Evolutionary conservation across 1,140 invertebrate species (phyloP), one percentile per base, ranked within the genome.

Genomic region (Thrips palmi): DNA sequence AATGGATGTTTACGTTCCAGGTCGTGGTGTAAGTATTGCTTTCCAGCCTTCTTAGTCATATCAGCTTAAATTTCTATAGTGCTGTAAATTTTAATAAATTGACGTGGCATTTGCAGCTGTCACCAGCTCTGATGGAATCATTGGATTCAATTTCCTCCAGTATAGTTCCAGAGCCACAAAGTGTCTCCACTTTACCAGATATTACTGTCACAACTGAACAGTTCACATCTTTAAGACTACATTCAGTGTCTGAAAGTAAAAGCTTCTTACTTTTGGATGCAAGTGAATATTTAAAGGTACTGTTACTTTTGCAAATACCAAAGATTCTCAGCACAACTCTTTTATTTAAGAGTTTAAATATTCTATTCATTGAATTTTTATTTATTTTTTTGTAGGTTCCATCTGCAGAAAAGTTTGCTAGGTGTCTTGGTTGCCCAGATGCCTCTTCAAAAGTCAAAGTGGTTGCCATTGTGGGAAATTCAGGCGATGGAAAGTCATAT

Each of bases 391-490:
- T 68, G 2, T 60, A 61, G 46, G 62, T 72, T 2, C 51, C 57
- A 0, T 62, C 48, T 34, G 53, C 50, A 0, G 63, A 71, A 38
- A 48, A 65, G 21, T 71, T 73, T 46, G 47, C 61, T 8, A 51
- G 58, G 12, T 57, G 58, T 41, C 46, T 73, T 0, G 53, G 56
- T 10, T 68, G 63, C 40, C 42, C 42, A 4, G 52, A 58, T 12
- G 53, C 47, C 7, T 49, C 59, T 14, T 51, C 56, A 1, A 69
- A 67, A 50, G 68, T 85, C 2, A 87, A 86, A 62, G 81, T 87
- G 14, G 70, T 87, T 2, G 82, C 82, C 2, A 83, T 88, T 50
- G 83, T 87, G 64, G 84, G 84, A 1, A 86, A 83, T 48, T 84
- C 80, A 2, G 81, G 82, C 1, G 81, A 86, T 60, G 82, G 82